Conservation (phyloP, 2,888 invertebrate species). For the Dasysyrphus tricinctus region DNA sequence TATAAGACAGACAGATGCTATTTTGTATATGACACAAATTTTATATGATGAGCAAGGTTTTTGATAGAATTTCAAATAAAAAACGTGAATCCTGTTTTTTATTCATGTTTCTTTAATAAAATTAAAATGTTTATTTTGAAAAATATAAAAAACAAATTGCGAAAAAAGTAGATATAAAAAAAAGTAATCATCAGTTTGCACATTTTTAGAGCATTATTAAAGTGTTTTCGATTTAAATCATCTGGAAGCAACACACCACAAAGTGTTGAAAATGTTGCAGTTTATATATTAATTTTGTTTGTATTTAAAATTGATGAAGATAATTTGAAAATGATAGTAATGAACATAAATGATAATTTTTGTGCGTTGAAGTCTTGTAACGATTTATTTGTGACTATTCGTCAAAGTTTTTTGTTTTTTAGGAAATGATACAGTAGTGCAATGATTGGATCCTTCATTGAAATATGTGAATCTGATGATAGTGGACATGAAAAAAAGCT, state of each 20-base stretch:
- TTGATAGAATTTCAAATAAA: neutral
- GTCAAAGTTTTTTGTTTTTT: too few species aligned
- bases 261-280: slow-evolving; percentile 2
- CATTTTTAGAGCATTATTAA: neutral
- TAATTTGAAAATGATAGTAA: neutral
- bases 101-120: neutral
- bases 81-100: neutral
- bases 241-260: neutral
- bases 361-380: too few species aligned
- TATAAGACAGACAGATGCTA: neutral
- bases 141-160: neutral
- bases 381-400: too few species aligned
- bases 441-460: too few species aligned
- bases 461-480: too few species aligned
- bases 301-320: neutral
- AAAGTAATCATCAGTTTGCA: neutral
- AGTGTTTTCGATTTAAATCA: slow-evolving; percentile 21
- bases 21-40: slow-evolving; percentile 16
- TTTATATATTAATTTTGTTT: slow-evolving; percentile 8
- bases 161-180: neutral
- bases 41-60: neutral
- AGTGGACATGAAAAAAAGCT: too few species aligned
- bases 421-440: too few species aligned
- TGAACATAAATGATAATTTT: too few species aligned
- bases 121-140: slow-evolving; percentile 13